Evolutionary conservation across 2,888 invertebrate species (phyloP).

Genomic region (Hydraecia micacea): DNA sequence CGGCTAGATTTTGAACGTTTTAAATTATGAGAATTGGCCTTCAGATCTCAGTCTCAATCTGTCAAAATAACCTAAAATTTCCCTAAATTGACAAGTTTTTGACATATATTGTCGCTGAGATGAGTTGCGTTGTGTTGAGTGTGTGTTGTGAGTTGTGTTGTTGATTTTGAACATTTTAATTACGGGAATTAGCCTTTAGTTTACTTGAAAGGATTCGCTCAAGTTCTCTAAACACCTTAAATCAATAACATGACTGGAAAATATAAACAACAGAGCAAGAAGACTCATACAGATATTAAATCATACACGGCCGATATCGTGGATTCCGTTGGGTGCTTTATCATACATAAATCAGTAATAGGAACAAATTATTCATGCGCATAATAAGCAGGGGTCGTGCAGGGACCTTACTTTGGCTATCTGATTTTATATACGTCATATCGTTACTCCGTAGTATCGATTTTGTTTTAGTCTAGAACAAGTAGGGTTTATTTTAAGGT

Average conservation of each 20-base stretch:
- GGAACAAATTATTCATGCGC: slow-evolving; percentile 89
- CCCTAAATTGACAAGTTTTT: too few relatives aligned
- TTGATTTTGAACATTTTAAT: too few relatives aligned
- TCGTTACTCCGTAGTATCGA: slow-evolving; percentile 61
- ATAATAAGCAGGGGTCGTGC: slow-evolving; percentile 88
- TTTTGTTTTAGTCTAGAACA: slow-evolving; percentile 49
- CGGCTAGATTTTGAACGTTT: too few relatives aligned
- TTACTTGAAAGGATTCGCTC: not conserved
- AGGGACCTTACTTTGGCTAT: slow-evolving; percentile 80
- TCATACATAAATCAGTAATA: slow-evolving; percentile 88
- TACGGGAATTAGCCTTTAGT: too few relatives aligned
- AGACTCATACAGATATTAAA: slow-evolving; percentile 69
- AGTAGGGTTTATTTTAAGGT: slow-evolving; percentile 5
- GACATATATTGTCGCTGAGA: too few relatives aligned
- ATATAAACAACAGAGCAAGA: slow-evolving; percentile 37
- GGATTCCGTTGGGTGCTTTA: slow-evolving; percentile 82
- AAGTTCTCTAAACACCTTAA: slow-evolving; percentile 11
- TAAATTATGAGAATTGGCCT: too few relatives aligned
- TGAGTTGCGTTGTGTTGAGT: too few relatives aligned
- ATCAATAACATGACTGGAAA: slow-evolving; percentile 30
- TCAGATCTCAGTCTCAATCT: too few relatives aligned
- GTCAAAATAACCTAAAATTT: too few relatives aligned
- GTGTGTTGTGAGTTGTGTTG: too few relatives aligned
- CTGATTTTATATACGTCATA: slow-evolving; percentile 73
- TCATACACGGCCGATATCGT: slow-evolving; percentile 79